These are phyloP conservation scores for Asobara japonica DNA, from an alignment of 1,140 invertebrate species.

Conservation along the genomic window DNA sequence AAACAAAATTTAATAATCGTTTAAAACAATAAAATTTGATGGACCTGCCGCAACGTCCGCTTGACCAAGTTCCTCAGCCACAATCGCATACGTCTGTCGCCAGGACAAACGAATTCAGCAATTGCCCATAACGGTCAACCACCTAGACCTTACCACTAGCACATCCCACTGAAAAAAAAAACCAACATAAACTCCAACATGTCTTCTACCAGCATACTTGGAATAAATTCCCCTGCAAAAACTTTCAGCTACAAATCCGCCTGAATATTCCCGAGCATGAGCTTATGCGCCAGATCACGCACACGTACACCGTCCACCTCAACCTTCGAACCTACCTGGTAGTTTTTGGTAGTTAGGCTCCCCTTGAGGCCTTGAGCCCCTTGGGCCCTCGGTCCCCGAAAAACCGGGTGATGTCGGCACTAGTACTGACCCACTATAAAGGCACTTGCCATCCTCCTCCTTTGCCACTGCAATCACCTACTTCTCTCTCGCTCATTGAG, in stretches of 20 bases:
- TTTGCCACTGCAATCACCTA: slow-evolving; percentile 49
- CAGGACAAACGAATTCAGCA: too few species aligned
- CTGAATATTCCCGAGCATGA: background rate
- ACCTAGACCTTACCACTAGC: too few species aligned
- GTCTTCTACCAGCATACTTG: too few species aligned
- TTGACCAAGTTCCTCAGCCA: too few species aligned
- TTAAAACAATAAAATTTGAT: too few species aligned
- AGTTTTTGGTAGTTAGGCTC: slow-evolving; percentile 49
- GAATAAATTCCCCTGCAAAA: background rate
- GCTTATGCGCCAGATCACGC: background rate
- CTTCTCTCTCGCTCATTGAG: slow-evolving; percentile 54
- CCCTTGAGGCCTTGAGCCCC: slow-evolving; percentile 45
- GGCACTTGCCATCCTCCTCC: slow-evolving; percentile 63
- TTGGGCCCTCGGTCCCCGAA: slow-evolving; percentile 20
- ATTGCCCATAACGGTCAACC: too few species aligned
- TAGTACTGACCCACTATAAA: slow-evolving; percentile 68
- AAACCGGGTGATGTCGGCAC: slow-evolving; percentile 52
- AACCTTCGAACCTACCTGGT: slow-evolving; percentile 53
- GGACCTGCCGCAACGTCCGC: too few species aligned
- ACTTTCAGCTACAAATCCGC: background rate
- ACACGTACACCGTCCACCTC: background rate
- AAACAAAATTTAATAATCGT: too few species aligned
- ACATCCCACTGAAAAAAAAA: too few species aligned
- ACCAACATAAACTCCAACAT: too few species aligned
- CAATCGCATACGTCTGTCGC: too few species aligned